Conservation (phyloP, 2,888 invertebrate species). For the Opisthograptis luteolata region DNA sequence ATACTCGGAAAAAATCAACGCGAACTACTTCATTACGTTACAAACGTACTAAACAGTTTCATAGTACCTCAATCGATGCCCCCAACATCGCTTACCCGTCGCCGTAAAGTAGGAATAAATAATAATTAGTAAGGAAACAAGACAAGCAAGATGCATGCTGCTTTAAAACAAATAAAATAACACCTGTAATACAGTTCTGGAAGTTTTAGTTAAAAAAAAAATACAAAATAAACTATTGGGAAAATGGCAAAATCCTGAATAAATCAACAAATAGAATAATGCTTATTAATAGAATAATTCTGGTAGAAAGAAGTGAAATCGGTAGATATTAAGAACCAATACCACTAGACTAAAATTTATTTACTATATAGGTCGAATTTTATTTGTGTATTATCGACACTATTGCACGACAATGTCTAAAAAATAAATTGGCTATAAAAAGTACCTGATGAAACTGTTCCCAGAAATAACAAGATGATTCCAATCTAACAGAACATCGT, state of each 20-base stretch:
- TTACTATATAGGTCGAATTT: too few relatives aligned
- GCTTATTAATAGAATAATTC: too few relatives aligned
- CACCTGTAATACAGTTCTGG: slow-evolving; percentile 22
- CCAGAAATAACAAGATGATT: too few relatives aligned
- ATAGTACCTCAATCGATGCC: slow-evolving; percentile 14
- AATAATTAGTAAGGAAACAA: slow-evolving; percentile 63
- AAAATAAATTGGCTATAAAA: too few relatives aligned
- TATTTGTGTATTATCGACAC: too few relatives aligned
- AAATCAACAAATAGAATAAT: too few relatives aligned
- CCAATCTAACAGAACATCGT: too few relatives aligned
- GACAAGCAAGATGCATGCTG: slow-evolving; percentile 76
- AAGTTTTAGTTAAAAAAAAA: neutral
- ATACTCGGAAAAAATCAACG: neutral
- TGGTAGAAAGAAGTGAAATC: neutral
- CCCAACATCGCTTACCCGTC: slow-evolving; percentile 56
- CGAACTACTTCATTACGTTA: neutral
- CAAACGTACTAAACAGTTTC: neutral
- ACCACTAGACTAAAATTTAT: too few relatives aligned
- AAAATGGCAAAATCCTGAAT: slow-evolving; percentile 13
- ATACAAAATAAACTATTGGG: neutral
- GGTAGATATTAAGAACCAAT: neutral
- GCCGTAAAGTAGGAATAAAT: slow-evolving; percentile 65
- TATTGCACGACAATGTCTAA: too few relatives aligned
- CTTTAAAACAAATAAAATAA: slow-evolving; percentile 58
- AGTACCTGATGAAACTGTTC: too few relatives aligned